Percentiles rank a stretch among this genome's conserved stretches.
Conservation (phyloP, 2,888 invertebrate species). For the Brachylomia viminalis region DNA sequence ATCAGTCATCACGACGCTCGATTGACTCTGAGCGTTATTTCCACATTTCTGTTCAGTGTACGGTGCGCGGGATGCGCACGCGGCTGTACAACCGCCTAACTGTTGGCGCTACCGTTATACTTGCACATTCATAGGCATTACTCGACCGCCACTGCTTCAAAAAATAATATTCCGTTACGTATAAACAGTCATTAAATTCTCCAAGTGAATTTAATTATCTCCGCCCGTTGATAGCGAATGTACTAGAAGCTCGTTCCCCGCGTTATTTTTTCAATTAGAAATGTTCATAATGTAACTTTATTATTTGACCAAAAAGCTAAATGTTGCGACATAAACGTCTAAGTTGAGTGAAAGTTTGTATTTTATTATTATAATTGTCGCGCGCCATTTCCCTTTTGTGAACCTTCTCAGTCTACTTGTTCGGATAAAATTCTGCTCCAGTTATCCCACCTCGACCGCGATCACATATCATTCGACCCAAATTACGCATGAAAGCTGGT, state of each 20-base stretch:
- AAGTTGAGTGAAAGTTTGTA: conserved; percentile 78
- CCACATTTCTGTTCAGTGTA: conserved; percentile 78
- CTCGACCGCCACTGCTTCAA: conserved; percentile 47
- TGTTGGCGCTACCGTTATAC: conserved; percentile 78
- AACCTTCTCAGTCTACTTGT: conserved; percentile 87
- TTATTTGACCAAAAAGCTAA: conserved; percentile 42
- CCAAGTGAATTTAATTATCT: conserved; percentile 53
- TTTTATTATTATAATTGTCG: conserved; percentile 75
- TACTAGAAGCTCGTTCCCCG: conserved; percentile 15
- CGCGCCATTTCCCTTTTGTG: conserved; percentile 82
- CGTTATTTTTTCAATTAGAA: conserved; percentile 46
- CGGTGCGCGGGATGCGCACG: conserved; percentile 71
- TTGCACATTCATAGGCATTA: conserved; percentile 64
- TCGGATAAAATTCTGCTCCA: conserved; percentile 85
- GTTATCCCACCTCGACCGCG: conserved; percentile 81
- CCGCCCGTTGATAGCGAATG: conserved; percentile 27
- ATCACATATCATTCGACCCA: conserved; percentile 87
- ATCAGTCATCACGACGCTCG: conserved; percentile 59
- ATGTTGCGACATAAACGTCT: conserved; percentile 58
- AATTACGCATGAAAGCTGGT: conserved; percentile 81
- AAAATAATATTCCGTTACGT: conserved; percentile 62
- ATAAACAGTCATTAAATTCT: conserved; percentile 60
- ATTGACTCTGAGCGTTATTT: conserved; percentile 73
- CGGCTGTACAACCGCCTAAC: conserved; percentile 76
- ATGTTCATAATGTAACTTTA: conserved; percentile 42